phyloP scores from a whole-genome alignment of 2,888 invertebrate genomes.

The Lasioglossum morio region DNA sequence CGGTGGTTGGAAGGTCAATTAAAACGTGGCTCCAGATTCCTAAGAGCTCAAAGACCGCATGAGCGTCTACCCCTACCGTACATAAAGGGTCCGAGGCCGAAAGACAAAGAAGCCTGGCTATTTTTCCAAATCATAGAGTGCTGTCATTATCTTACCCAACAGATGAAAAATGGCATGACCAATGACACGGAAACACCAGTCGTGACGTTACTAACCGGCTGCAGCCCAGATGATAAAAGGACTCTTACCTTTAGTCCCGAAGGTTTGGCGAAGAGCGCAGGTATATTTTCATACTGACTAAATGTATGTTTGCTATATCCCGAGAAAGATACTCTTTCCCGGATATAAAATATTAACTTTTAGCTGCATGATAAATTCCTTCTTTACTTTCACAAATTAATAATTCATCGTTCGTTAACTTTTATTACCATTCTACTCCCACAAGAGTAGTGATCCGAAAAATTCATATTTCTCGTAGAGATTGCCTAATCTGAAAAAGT shows the following conservation, averaged over 20 bases:
- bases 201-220: conserved; percentile 92
- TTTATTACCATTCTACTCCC: background rate
- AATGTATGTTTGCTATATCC: background rate
- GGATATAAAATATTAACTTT: background rate
- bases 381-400: background rate
- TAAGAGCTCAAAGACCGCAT: conserved; percentile 94
- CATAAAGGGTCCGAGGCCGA: conserved; percentile 91
- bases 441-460: too few species aligned
- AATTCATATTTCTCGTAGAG: background rate
- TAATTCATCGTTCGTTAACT: background rate
- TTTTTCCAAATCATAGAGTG: conserved; percentile 94
- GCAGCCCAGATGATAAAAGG: conserved; percentile 85
- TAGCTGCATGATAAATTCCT: background rate
- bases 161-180: conserved; percentile 82
- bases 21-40: conserved; percentile 93
- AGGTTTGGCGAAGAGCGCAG: conserved; percentile 91
- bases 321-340: background rate
- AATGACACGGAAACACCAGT: conserved; percentile 86
- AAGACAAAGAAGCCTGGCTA: conserved; percentile 90
- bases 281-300: conserved; percentile 69
- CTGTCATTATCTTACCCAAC: conserved; percentile 90
- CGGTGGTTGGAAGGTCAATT: conserved; percentile 97
- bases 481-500: background rate
- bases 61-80: conserved; percentile 91
- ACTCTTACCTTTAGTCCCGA: conserved; percentile 89